Base-by-base conservation (phyloP, 1,140 invertebrate species). In the Agraylea sexmaculata region DNA sequence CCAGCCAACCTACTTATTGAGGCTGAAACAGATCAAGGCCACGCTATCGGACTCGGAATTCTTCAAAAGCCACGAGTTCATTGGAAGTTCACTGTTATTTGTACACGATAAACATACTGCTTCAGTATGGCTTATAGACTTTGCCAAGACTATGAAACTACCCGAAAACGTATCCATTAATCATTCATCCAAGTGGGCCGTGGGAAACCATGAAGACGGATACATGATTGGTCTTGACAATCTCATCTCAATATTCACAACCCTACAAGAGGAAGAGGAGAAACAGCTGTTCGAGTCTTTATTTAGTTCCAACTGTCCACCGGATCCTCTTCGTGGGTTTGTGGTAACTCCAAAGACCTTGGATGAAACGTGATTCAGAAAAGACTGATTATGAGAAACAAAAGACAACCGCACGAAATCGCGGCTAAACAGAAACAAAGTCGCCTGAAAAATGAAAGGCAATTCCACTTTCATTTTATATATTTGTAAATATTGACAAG, bases 121-220 rank as follows among this genome's bases (percentile, higher is more conserved):
- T 4, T 85, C 81, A 42, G 77, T 96, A 10, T 98, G 93, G 93
- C 77, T 99, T 68, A 99, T 98, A 39, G 94, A 98, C 66, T 99
- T 99, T 65, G 94, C 92, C 6, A 98, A 98, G 64, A 95, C 90
- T 2, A 73, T 87, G 32, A 76, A 77, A 11, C 64, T 97, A 31
- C 87, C 89, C 2, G 71, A 76, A 1, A 69, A 78, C 37, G 56
- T 85, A 30, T 65, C 60, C 29, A 85, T 96, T 39, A 74, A 77
- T 42, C 94, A 98, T 58, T 74, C 78, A 38, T 73, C 74, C 6
- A 73, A 77, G 27, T 98, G 93, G 94, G 77, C 81, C 48, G 86
- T 94, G 21, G 93, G 92, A n/a, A 97, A 95, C 60, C 91, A 96
- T 55, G 94, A 99, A 69, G 94, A 99, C 58, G 94, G 94, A 19